Evolutionary conservation across 2,888 invertebrate species (phyloP), one percentile per base, ranked within the genome.

Genomic region (Pollenia griseotomentosa): DNA sequence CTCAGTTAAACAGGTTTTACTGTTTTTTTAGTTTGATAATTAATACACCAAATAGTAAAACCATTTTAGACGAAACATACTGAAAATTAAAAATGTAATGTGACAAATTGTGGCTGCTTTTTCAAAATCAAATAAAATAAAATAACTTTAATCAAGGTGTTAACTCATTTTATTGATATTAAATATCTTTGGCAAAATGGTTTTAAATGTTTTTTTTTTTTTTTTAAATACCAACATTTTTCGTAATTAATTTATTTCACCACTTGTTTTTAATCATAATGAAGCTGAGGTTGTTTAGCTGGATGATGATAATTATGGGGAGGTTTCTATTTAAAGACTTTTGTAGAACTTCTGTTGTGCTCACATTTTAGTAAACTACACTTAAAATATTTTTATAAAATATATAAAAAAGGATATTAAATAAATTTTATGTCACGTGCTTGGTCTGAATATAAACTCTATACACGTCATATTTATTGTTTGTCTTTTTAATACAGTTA

Each of bases 71-170:
- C 48, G 73, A 73, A 80, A 33, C 33, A 33, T 33, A 44, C n/a
- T 61, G 23, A 59, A 59, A 61, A 71, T 53, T 33, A 40, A 11
- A 48, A 65, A 81, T 74, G 40, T 48, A 46, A 81, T 40, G 53
- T 68, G 82, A 75, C 74, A 82, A 59, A 82, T 75, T 82, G 82
- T 75, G 82, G 82, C 59, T n/a, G 71, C 10, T 23, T 14, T 57
- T 59, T 23, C n/a, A 4, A 33, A 33, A 33, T 33, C 33, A 33
- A 33, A 33, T 3, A 42, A 61, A 74, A 68, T 68, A 10, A 82
- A 66, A 74, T 42, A 40, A 51, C 51, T 51, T 51, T 75, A 66
- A 75, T 33, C 16, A 19, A 23, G 44, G 51, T 71, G 61, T 19
- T 19, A 33, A 33, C 44, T 44, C 44, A 57, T 55, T 44, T 44